These are phyloP conservation scores for Cantharis rustica DNA, from an alignment of 2,888 invertebrate species.

Conservation along the genomic window DNA sequence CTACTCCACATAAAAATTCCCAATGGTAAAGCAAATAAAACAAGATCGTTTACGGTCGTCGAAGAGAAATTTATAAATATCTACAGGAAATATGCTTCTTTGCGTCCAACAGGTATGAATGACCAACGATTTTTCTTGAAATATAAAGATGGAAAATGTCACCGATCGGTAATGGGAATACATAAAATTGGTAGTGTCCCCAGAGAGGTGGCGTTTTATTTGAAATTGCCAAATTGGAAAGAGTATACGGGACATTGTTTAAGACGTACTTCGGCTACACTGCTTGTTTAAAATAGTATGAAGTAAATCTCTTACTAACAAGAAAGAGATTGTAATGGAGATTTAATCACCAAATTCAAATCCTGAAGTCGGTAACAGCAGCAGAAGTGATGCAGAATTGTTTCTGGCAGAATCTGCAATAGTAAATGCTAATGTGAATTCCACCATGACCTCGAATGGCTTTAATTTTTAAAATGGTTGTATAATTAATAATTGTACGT, in stretches of 20 bases:
- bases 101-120: constrained; percentile 7
- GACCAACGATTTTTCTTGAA: constrained; percentile 15
- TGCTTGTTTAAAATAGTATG: not conserved
- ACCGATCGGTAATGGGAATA: constrained; percentile 10
- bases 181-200: constrained; percentile 19
- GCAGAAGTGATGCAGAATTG: too few species aligned
- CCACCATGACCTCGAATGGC: too few species aligned
- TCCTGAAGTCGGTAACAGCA: not conserved
- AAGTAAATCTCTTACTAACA: not conserved
- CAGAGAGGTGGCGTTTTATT: constrained; percentile 11
- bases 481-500: not conserved
- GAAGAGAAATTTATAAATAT: constrained; percentile 9
- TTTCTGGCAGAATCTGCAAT: too few species aligned
- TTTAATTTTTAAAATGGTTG: too few species aligned
- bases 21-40: not conserved
- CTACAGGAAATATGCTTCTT: constrained; percentile 19
- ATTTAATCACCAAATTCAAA: not conserved
- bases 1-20: constrained; percentile 1
- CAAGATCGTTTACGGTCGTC: constrained; percentile 8
- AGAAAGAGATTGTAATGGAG: not conserved
- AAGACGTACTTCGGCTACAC: not conserved
- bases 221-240: constrained; percentile 17
- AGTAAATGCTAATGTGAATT: too few species aligned
- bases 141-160: constrained; percentile 18
- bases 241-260: constrained; percentile 25